A percentile compares a stretch with the other conserved stretches of the same genome.
Evolutionary conservation across 2,888 invertebrate genomes (phyloP).

Genomic region (Dynastes maya): DNA sequence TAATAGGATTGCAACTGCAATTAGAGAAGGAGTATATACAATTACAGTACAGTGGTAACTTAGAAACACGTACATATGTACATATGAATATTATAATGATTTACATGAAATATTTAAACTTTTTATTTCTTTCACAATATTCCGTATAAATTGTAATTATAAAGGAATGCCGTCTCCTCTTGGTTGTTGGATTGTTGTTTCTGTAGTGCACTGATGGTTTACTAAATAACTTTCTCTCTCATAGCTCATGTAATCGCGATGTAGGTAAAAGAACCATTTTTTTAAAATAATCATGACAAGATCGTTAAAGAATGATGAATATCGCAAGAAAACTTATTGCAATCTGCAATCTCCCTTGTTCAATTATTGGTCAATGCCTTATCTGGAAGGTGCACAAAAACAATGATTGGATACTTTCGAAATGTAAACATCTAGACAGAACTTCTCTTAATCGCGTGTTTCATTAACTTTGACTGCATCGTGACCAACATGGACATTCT

Average conservation of each 20-base stretch:
- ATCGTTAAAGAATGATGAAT: not conserved
- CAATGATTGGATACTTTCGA: not conserved
- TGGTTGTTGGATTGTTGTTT: not conserved
- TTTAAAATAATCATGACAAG: not conserved
- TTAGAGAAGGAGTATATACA: too few relatives aligned
- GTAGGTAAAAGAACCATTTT: not conserved
- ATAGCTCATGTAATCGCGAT: not conserved
- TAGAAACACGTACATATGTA: too few relatives aligned
- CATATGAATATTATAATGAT: too few relatives aligned
- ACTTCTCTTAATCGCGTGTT: conserved; percentile 11
- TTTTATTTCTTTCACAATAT: not conserved
- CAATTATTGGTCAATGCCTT: too few relatives aligned
- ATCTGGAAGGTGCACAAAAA: not conserved
- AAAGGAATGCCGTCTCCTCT: not conserved
- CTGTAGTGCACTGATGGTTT: not conserved
- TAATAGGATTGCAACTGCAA: not conserved
- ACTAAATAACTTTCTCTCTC: conserved; percentile 13
- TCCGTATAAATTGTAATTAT: not conserved
- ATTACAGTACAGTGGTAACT: too few relatives aligned
- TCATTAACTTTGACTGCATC: conserved; percentile 30
- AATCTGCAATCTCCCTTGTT: not conserved
- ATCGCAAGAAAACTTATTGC: not conserved
- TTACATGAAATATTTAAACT: not conserved
- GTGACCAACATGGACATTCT: not conserved
- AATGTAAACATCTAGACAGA: not conserved